Base-by-base conservation (phyloP, 2,888 invertebrate species). In the Euphydryas editha region DNA sequence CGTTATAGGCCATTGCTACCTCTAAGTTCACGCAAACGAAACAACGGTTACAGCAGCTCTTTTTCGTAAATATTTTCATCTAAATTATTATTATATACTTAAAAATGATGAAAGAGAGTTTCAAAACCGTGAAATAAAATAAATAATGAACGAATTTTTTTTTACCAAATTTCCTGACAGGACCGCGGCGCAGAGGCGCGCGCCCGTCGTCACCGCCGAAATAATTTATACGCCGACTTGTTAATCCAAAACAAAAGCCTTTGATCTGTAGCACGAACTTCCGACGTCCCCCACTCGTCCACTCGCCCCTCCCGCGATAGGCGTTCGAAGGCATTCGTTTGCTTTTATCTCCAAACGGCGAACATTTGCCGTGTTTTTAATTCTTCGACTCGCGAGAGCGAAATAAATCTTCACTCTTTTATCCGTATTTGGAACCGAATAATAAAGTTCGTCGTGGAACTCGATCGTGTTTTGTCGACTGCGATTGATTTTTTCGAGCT, bases 201-300 rank as follows among this genome's bases (percentile, higher is more conserved):
- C 21, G 17, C 13, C 8, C 37, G 49, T 20, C 47, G 62, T 47
- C 62, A 57, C 59, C 62, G 67, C 65, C 60, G 49, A 70, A 74
- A 74, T 74, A 72, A 75, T 73, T 73, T 73, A 73, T 73, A 72
- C 72, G 67, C 64, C 75, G 79, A 80, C 79, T 83, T 83, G 83
- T 81, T 86, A 85, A 86, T 85, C 82, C 78, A 76, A 79, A 81
- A 86, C 84, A 84, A 85, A 85, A 84, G 83, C 85, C 81, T 86
- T 86, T 84, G 84, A 85, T 84, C 85, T 80, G 77, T 64, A 81
- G 76, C 76, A 76, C 81, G 80, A 83, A 81, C 80, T 82, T 79
- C 79, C 75, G 71, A 60, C 66, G 42, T 18, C 30, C 47, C 37
- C 47, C 58, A 59, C 37, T 69, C 58, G 11, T 58, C 20, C 63